These are phyloP conservation scores for Sialis lutaria DNA, from an alignment of 2,888 invertebrate genomes.

Conservation along the genomic window DNA sequence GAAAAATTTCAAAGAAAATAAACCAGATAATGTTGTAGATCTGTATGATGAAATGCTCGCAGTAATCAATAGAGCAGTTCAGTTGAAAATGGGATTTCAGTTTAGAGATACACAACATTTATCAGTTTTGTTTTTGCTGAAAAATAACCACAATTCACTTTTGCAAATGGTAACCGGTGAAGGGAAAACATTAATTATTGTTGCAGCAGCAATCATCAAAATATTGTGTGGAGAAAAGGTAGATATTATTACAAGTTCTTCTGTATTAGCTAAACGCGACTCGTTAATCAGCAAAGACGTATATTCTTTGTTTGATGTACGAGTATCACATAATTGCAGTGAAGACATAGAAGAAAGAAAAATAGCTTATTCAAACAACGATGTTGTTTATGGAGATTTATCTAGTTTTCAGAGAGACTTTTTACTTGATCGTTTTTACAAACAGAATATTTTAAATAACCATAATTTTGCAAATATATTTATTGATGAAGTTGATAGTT, in stretches of 20 bases:
- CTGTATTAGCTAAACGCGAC: conserved; percentile 18
- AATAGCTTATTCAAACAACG: conserved; percentile 11
- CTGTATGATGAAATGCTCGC: conserved; percentile 4
- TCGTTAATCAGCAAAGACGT: conserved; percentile 11
- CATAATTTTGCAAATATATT: conserved; percentile 17
- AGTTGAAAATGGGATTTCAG: conserved; percentile 10
- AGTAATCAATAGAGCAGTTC: conserved; percentile 10
- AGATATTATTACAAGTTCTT: conserved; percentile 20
- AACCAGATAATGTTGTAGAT: neutral
- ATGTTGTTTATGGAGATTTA: conserved; percentile 20
- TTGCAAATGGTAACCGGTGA: conserved; percentile 22
- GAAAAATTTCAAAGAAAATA: neutral
- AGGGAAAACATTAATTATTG: conserved; percentile 21
- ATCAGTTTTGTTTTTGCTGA: conserved; percentile 13
- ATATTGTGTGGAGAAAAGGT: conserved; percentile 15
- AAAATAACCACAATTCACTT: conserved; percentile 11
- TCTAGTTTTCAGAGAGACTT: conserved; percentile 19
- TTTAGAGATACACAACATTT: conserved; percentile 15
- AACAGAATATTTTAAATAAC: conserved; percentile 15
- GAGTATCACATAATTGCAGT: conserved; percentile 15
- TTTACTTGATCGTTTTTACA: conserved; percentile 18
- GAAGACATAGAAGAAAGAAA: conserved; percentile 12
- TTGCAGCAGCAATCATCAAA: conserved; percentile 16
- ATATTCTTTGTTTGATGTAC: conserved; percentile 15
- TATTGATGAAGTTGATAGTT: conserved; percentile 25